Evolutionary conservation across 2,797 vertebrate genomes (phyloP).

Genomic region (Botia kubotai): DNA sequence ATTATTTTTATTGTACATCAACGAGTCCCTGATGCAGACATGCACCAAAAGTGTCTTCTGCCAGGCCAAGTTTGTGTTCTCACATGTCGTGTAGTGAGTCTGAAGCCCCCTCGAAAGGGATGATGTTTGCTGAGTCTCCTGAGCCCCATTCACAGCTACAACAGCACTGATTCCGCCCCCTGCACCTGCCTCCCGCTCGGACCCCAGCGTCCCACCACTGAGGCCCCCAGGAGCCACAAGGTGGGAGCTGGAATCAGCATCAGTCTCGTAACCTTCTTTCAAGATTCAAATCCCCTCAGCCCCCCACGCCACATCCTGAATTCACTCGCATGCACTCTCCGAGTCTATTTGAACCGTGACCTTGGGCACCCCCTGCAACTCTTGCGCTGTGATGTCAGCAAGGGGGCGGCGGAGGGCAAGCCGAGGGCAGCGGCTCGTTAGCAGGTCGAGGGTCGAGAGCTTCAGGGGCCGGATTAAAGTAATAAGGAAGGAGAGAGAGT

Average conservation of each 20-base stretch:
- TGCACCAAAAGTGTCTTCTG: too few species aligned
- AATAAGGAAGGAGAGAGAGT: slow-evolving; percentile 54
- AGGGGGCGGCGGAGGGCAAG: slow-evolving; percentile 31
- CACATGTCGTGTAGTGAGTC: not conserved
- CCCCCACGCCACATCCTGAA: slow-evolving; percentile 33
- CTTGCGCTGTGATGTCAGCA: slow-evolving; percentile 36
- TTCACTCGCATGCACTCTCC: slow-evolving; percentile 26
- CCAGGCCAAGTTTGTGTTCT: not conserved
- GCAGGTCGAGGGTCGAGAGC: slow-evolving; percentile 72
- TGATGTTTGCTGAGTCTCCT: slow-evolving; percentile 46
- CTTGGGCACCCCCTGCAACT: slow-evolving; percentile 42
- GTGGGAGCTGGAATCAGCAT: slow-evolving; percentile 65
- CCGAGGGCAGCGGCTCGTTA: slow-evolving; percentile 50
- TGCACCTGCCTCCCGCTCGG: slow-evolving; percentile 73
- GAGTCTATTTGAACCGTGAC: slow-evolving; percentile 67
- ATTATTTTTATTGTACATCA: not conserved
- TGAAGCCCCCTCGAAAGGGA: slow-evolving; percentile 4
- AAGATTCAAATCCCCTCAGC: slow-evolving; percentile 32
- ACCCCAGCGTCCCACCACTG: slow-evolving; percentile 66
- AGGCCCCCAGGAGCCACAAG: slow-evolving; percentile 41
- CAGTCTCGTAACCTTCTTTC: slow-evolving; percentile 49
- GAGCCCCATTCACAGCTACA: slow-evolving; percentile 30
- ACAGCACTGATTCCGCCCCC: slow-evolving; percentile 58
- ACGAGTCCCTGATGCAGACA: too few species aligned
- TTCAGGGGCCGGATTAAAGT: slow-evolving; percentile 72